These are phyloP conservation scores for Microplitis manilae DNA, from an alignment of 2,888 invertebrate species.

Conservation along the genomic window DNA sequence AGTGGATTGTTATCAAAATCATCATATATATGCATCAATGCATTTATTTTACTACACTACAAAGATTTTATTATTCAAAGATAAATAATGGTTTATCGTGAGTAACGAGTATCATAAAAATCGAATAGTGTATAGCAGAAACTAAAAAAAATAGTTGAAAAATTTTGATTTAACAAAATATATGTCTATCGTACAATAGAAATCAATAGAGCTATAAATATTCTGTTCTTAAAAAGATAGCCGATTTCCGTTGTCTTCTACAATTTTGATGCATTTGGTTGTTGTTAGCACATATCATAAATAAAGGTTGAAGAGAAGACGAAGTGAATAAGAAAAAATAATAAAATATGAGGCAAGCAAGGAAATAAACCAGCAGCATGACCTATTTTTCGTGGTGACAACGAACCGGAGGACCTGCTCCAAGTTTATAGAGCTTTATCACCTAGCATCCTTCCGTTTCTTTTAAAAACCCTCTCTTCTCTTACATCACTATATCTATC, in stretches of 20 bases:
- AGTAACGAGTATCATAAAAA: slow-evolving; percentile 10
- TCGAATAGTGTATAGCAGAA: background rate
- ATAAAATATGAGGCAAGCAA: slow-evolving; percentile 19
- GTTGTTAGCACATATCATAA: slow-evolving; percentile 21
- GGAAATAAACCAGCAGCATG: slow-evolving; percentile 21
- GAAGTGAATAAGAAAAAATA: background rate
- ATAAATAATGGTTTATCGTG: background rate
- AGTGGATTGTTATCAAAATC: background rate
- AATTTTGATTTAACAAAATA: background rate
- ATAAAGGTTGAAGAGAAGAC: slow-evolving; percentile 21
- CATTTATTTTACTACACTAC: background rate
- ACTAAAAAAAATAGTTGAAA: background rate
- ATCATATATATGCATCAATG: background rate
- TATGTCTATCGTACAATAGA: slow-evolving; percentile 1
- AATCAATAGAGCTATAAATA: slow-evolving; percentile 8
- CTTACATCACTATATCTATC: slow-evolving; percentile 1
- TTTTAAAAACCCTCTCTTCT: background rate
- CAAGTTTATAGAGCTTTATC: slow-evolving; percentile 38
- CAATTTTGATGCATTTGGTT: background rate
- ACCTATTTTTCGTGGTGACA: slow-evolving; percentile 39
- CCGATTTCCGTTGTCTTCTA: slow-evolving; percentile 22
- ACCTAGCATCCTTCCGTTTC: slow-evolving; percentile 28
- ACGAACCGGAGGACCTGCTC: slow-evolving; percentile 24
- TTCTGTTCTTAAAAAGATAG: background rate
- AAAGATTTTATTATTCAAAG: background rate